Evolutionary conservation across 2,113 vertebrate species (phyloP).

Genomic region (Loxodonta africana): DNA sequence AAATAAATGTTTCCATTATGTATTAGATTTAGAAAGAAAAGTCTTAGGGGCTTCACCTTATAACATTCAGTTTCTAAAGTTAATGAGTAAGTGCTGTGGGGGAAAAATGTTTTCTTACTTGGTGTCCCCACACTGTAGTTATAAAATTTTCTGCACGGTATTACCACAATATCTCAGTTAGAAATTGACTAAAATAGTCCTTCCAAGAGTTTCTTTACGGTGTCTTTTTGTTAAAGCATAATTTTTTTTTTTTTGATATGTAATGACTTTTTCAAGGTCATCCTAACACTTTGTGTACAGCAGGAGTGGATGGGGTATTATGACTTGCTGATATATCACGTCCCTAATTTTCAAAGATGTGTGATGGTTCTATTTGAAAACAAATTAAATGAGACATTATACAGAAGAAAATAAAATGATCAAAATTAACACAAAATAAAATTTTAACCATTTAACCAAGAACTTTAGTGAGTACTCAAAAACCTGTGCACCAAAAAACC

Average conservation of each 20-base stretch:
- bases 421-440: background rate
- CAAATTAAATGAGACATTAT: background rate
- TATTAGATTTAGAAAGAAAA: slow-evolving; percentile 23
- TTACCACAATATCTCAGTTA: background rate
- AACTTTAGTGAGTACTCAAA: background rate
- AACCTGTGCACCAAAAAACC: background rate
- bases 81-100: background rate
- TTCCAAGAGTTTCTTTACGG: background rate
- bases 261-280: background rate
- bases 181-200: background rate
- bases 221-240: background rate
- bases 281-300: background rate
- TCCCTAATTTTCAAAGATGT: background rate
- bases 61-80: slow-evolving; percentile 21
- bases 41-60: slow-evolving; percentile 8
- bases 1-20: slow-evolving; percentile 1
- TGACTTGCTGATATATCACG: background rate
- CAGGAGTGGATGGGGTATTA: no score
- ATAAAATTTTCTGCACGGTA: background rate
- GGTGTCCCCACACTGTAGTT: background rate
- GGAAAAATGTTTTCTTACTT: background rate
- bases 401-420: background rate
- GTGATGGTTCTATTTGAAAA: background rate
- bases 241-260: background rate
- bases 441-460: background rate